Evolutionary conservation across 2,888 invertebrate species (phyloP).

Genomic region (Epinotia ramella): DNA sequence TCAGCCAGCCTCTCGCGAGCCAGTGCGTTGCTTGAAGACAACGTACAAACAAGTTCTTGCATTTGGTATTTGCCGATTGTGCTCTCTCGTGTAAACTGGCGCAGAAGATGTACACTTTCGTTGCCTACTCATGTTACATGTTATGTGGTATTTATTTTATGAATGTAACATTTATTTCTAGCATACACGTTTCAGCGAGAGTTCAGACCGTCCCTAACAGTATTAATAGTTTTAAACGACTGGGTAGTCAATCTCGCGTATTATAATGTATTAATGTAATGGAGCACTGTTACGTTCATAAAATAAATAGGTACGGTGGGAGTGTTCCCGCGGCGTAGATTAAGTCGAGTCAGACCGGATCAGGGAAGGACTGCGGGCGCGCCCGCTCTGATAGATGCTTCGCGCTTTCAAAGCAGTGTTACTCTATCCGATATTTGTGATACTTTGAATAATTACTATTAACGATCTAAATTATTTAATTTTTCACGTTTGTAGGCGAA

Average conservation of each 20-base stretch:
- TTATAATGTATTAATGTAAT: background rate
- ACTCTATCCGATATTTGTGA: constrained; percentile 83
- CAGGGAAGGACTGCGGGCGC: constrained; percentile 16
- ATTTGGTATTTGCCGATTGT: constrained; percentile 25
- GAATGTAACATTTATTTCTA: background rate
- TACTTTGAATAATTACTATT: constrained; percentile 83
- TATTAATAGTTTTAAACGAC: constrained; percentile 12
- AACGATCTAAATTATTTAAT: constrained; percentile 85
- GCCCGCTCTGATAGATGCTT: constrained; percentile 73
- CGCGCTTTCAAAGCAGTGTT: constrained; percentile 78
- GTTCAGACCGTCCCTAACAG: background rate
- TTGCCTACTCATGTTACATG: constrained; percentile 3
- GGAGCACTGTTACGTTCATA: constrained; percentile 10
- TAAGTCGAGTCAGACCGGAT: constrained; percentile 10
- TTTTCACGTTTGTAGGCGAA: constrained; percentile 83
- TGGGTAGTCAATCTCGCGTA: background rate
- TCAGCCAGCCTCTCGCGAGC: background rate
- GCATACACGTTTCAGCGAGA: background rate
- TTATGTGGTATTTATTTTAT: constrained; percentile 19
- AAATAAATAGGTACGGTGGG: background rate
- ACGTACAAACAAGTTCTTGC: background rate
- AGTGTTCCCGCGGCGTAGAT: background rate
- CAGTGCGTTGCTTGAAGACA: background rate
- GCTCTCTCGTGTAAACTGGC: constrained; percentile 15
- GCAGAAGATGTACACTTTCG: background rate